Base-by-base conservation (phyloP, 1,140 invertebrate species). In the Trichonephila clavipes region DNA sequence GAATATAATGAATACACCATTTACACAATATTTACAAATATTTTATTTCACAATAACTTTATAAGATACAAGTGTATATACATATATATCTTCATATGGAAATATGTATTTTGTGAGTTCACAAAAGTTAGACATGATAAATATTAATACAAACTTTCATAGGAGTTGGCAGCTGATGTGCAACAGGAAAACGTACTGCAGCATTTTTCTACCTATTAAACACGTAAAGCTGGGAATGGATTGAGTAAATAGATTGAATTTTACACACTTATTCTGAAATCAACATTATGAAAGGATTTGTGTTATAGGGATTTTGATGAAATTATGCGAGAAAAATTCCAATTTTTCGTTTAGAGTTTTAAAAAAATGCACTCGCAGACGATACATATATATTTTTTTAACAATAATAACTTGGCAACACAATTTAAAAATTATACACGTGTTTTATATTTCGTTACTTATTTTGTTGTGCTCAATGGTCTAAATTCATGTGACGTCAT, bases 1-100 rank as follows among this genome's bases (percentile, higher is more conserved):
- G n/a, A 69, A 28, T 21, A 69, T 21, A 69, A 69, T 40, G 2
- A 69, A 24, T n/a, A 69, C n/a, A 69, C 66, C n/a, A 69, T 24
- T 58, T 59, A 59, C 61, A 87, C 91, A 87, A 87, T 92, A 92
- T 92, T 92, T 92, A 92, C 91, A 92, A 92, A 92, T 92, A 87
- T 72, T 92, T 92, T 92, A 92, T 92, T 92, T 92, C 91, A 92
- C 91, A 92, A 92, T 92, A 92, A 87, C 72, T 18, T 92, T 62
- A 87, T 69, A 64, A 92, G 82, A 87, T 87, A 40, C 64, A 87
- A 72, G 66, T 87, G 91, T 92, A 77, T 92, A 87, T 92, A 92
- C 85, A 92, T 72, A 87, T 69, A 87, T 72, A 69, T 61, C 51
- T 66, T 92, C 62, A 72, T 92, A 92, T 92, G 82, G 82, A 92